Evolutionary conservation across 1,140 invertebrate species (phyloP), one percentile per base, ranked within the genome.

Genomic region (Danaus plexippus): DNA sequence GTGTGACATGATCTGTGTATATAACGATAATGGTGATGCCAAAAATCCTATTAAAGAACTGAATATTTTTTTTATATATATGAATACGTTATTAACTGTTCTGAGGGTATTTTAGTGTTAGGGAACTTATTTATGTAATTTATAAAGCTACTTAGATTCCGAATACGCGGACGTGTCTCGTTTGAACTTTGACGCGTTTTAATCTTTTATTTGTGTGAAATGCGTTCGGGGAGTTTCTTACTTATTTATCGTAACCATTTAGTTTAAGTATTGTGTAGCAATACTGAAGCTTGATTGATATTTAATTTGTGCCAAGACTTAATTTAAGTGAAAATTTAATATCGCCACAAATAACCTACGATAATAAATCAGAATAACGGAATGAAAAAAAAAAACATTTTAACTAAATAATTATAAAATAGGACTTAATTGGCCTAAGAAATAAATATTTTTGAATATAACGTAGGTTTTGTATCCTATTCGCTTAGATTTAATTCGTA

Each of bases 31-130:
- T 87, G 81, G 83, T 80, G 80, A 81, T 83, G 82, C 85, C 84
- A 84, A 86, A 83, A 85, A 87, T 85, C 79, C 80, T 87, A 83
- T 82, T 87, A 87, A 88, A 88, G 87, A 88, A 88, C 87, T 88
- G 87, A 88, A 86, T 87, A 32, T 32, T 67, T 64, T 32, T 32
- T 32, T 32, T 32, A 4, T 32, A 86, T 87, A 80, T 87, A 87
- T 87, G 58, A 64, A 69, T 69, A 85, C 79, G 80, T 57, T 84
- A 83, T 83, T 87, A 81, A 85, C 69, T 79, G 85, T 85, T 85
- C 83, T 85, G 85, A 87, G 84, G 84, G 83, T 88, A 87, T 80
- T 77, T 32, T 87, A 85, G 82, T 75, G 63, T 61, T 82, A 83
- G 83, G 76, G 64, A 64, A 57, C 74, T 81, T 76, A 82, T 82